A percentile compares a stretch with the other conserved stretches of the same genome.
These are phyloP conservation scores for Heliothis subflexa DNA, from an alignment of 1,140 invertebrate species.

Conservation along the genomic window DNA sequence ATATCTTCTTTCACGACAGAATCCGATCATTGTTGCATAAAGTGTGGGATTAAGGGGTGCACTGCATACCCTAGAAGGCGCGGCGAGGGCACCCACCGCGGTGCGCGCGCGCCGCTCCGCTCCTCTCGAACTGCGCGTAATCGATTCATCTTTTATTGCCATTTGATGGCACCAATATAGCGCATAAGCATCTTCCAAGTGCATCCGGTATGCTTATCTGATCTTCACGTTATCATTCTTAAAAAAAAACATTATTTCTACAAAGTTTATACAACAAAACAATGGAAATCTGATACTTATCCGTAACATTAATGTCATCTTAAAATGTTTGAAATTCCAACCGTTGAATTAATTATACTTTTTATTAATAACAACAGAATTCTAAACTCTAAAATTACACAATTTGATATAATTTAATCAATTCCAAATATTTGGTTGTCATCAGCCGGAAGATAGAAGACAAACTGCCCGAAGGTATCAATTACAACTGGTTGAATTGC, in stretches of 20 bases:
- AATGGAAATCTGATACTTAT: too few relatives aligned
- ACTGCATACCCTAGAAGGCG: conserved; percentile 47
- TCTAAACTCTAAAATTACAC: conserved; percentile 1
- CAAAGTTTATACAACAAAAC: not conserved
- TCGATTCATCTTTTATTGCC: conserved; percentile 74
- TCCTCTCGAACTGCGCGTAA: conserved; percentile 59
- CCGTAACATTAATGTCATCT: too few relatives aligned
- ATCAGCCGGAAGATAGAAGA: conserved; percentile 44
- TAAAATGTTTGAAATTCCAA: too few relatives aligned
- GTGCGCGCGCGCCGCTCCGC: conserved; percentile 36
- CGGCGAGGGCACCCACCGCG: conserved; percentile 57
- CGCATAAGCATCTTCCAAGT: conserved; percentile 45
- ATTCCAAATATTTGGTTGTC: conserved; percentile 37
- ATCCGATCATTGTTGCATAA: conserved; percentile 71
- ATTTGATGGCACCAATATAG: conserved; percentile 69
- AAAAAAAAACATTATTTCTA: too few relatives aligned
- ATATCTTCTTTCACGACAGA: conserved; percentile 75
- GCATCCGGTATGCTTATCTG: conserved; percentile 22
- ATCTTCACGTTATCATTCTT: too few relatives aligned
- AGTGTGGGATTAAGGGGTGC: conserved; percentile 64
- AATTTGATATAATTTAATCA: conserved; percentile 30
- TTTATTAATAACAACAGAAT: not conserved
- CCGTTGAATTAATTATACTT: not conserved
- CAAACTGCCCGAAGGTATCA: conserved; percentile 51
- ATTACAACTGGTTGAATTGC: conserved; percentile 58